Conservation (phyloP, 2,113 vertebrate genomes). For the Eurypyga helias region DNA sequence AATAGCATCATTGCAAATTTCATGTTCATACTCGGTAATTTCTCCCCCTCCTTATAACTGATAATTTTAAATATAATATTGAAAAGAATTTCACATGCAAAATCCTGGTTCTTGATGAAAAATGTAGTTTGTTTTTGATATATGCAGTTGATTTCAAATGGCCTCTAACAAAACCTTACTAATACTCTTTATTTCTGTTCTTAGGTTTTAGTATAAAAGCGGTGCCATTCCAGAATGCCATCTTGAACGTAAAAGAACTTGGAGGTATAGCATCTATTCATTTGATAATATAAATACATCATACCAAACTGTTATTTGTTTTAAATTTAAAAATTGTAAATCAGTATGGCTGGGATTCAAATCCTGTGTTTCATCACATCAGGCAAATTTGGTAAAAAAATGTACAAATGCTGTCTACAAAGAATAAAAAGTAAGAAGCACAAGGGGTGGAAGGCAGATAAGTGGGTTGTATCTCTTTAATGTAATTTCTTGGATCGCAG, state of each 20-base stretch:
- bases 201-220: slow-evolving; percentile 99
- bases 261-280: slow-evolving; percentile 86
- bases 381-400: not conserved
- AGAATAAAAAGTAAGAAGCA: not conserved
- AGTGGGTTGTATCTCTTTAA: not conserved
- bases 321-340: not conserved
- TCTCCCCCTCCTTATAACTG: not conserved
- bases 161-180: not conserved
- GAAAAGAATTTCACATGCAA: not conserved
- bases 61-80: not conserved
- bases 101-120: not conserved
- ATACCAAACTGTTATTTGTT: not conserved
- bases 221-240: slow-evolving; percentile 93
- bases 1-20: not conserved
- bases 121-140: not conserved
- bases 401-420: not conserved
- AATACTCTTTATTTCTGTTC: slow-evolving; percentile 63
- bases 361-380: not conserved
- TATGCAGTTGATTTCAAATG: not conserved
- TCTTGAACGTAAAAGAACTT: slow-evolving; percentile 98
- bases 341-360: not conserved
- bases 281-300: not conserved
- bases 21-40: not conserved
- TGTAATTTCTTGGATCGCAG: not conserved
- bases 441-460: fast-evolving